phyloP scores from a whole-genome alignment of 2,888 invertebrate species.

The Synergus gifuensis region DNA sequence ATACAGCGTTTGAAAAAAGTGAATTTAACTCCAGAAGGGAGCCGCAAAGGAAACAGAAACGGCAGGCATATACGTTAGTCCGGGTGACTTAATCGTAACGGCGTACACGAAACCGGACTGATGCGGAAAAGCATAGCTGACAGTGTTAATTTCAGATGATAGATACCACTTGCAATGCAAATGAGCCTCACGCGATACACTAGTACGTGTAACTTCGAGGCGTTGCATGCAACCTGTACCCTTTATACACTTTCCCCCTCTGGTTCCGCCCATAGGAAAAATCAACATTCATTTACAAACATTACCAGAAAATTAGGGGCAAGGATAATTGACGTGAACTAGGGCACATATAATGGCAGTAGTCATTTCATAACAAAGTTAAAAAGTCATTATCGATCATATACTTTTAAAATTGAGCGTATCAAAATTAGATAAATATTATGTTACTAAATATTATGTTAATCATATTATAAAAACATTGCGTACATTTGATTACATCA shows the following conservation, averaged over 20 bases:
- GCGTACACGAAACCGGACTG: constrained; percentile 63
- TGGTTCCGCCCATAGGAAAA: constrained; percentile 30
- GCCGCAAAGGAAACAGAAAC: constrained; percentile 12
- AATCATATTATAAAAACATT: no score
- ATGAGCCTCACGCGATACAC: constrained; percentile 69
- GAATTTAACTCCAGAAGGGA: constrained; percentile 19
- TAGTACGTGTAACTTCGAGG: constrained; percentile 16
- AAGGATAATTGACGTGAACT: background rate
- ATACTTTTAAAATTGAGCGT: no score
- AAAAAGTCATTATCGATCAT: background rate
- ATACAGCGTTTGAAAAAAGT: constrained; percentile 12
- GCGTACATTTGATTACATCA: no score
- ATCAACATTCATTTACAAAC: constrained; percentile 37
- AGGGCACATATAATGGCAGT: background rate
- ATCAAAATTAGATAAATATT: no score
- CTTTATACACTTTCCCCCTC: constrained; percentile 5
- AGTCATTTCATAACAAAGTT: background rate
- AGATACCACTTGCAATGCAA: constrained; percentile 71
- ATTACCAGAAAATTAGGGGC: constrained; percentile 12
- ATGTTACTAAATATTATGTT: no score
- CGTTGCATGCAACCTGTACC: constrained; percentile 24
- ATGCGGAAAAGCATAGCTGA: constrained; percentile 68
- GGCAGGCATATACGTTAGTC: constrained; percentile 57
- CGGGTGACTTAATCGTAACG: constrained; percentile 67
- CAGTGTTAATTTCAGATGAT: constrained; percentile 76